Base-by-base conservation (phyloP, 2,113 vertebrate genomes). In the Lanius collurio region DNA sequence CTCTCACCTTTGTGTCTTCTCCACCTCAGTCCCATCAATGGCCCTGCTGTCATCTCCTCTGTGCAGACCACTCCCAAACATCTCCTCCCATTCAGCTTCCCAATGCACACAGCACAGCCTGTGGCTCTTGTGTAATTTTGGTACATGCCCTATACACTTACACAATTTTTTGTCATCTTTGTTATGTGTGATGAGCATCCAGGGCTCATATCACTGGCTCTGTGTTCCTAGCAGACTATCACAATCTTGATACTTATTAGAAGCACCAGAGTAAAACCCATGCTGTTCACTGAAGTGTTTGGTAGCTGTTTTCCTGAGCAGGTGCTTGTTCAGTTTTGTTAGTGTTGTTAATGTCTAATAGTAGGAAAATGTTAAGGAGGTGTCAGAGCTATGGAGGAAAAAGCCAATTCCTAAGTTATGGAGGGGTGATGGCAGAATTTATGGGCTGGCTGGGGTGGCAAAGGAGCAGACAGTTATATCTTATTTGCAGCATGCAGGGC, bases 71-170 rank as follows among this genome's bases (percentile, higher is more conserved):
- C 35, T 60, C 26, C 71, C 33, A 65, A 78, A 64, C 22, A 11
- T 64, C 71, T 82, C 53, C 31, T 90, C 63, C 65, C 39, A 17
- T 41, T 65, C 71, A 27, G 33, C 35, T 78, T 78, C 28, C 55
- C 50, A 41, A 18, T 1, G 11, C 24, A 77, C 28, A 23, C 0
- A 0, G 27, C 39, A 49, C 28, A 63, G 13, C 31, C 59, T 13
- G 55, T 30, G n/a, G 27, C 49, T 85, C 27, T 3, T 1, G 11
- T 2, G 1, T 26, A 30, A 60, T 60, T 55, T 65, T 75, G 37
- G 20, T 62, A 16, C 1, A 1, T 1, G 1, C 42, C 37, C 71
- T 37, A 19, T 10, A 39, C 0, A 1, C n/a, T 75, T 31, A n/a
- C 4, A 10, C n/a, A 70, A 2, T 11, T 42, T 85, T 47, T 70